Evolutionary conservation across 2,797 vertebrate species (phyloP), one percentile per base, ranked within the genome.

Genomic region (Pterois miles): DNA sequence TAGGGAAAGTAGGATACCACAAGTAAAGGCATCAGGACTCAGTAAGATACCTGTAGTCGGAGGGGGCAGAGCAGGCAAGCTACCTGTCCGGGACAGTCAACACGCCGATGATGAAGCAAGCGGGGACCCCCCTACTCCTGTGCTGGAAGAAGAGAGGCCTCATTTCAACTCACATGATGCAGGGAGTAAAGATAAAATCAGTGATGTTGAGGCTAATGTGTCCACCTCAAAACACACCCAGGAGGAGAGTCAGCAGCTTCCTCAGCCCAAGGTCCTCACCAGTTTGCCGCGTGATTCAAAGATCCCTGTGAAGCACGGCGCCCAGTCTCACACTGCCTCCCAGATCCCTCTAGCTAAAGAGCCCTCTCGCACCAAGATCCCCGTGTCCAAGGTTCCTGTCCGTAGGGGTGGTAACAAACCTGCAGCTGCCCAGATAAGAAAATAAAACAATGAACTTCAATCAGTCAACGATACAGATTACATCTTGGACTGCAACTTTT

Each of bases 351-450:
- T 95, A 76, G 93, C 94, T 84, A 97, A 96, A 94, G 98, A 99
- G 77, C 86, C 95, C 50, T 93, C 95, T 82, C 97, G 97, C 93
- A 98, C 98, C 80, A 99, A 98, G 95, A 99, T 99, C 84, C 98
- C 98, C 0, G 96, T 99, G 63, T 98, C 98, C 71, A 99, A 98
- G 94, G 96, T 99, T 59, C 96, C 98, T 27, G 96, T 99, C 57
- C 97, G 97, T 46, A 95, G 96, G 84, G 95, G 93, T 77, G 97
- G 94, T 85, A 97, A 90, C 88, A 97, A 97, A 88, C 95, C 94
- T 52, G 86, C 95, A 87, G 90, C 93, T 80, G 68, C 63, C 0
- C 92, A 93, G 88, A 91, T 92, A 82, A 96, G 96, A 93, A 99
- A 99, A 93, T 97, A 95, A 95, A 64, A 54, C 53, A 73, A 57